Conservation (phyloP, 92 coral and sea anemone genomes). For the Porites divaricata region DNA sequence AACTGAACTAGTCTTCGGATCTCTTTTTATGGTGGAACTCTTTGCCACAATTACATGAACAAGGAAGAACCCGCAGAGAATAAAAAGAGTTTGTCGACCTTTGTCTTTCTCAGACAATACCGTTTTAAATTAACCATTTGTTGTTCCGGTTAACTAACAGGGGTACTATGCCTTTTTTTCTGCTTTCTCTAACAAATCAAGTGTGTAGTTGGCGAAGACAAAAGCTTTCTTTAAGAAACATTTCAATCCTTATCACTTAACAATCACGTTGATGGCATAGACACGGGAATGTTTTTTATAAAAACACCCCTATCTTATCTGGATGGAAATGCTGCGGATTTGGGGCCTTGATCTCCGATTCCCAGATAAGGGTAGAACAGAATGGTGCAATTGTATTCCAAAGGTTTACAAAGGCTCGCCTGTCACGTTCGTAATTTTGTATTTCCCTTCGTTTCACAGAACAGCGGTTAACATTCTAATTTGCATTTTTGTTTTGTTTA, state of each 20-base stretch:
- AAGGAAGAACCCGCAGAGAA: background rate
- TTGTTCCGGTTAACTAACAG: slow-evolving; percentile 9
- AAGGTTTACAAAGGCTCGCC: slow-evolving; percentile 18
- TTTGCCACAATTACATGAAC: background rate
- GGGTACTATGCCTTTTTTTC: slow-evolving; percentile 1
- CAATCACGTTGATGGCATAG: slow-evolving; percentile 48
- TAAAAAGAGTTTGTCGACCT: background rate
- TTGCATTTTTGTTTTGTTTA: slow-evolving; percentile 36
- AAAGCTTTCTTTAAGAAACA: slow-evolving; percentile 42
- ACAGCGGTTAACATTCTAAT: background rate
- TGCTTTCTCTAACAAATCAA: slow-evolving; percentile 44
- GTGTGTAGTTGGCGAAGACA: slow-evolving; percentile 49
- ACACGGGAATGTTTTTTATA: slow-evolving; percentile 50
- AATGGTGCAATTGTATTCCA: background rate
- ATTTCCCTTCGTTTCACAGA: slow-evolving; percentile 1
- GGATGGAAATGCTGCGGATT: slow-evolving; percentile 54
- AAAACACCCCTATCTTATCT: slow-evolving; percentile 71
- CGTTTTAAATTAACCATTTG: slow-evolving; percentile 5
- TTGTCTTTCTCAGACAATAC: no score
- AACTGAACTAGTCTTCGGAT: background rate
- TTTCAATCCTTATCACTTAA: slow-evolving; percentile 31
- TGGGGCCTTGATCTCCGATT: slow-evolving; percentile 40
- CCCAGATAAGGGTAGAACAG: slow-evolving; percentile 32
- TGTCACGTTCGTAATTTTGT: slow-evolving; percentile 19
- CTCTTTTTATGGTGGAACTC: background rate